Evolutionary conservation across 2,888 invertebrate species (phyloP), one percentile per base, ranked within the genome.

Genomic region (Coleophora deauratella): DNA sequence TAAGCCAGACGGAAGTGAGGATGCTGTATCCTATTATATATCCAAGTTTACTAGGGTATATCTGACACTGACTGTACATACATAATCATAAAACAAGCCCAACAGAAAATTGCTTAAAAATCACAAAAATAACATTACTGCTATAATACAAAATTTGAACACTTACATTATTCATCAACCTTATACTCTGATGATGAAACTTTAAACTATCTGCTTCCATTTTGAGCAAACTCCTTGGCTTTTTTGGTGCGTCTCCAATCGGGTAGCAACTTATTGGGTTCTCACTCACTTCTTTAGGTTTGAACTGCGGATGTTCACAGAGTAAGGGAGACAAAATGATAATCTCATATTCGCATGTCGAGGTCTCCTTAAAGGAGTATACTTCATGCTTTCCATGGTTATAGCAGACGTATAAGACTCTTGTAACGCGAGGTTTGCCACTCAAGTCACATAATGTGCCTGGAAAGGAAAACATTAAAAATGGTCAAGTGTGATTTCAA

Each of bases 271-370:
- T 91, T 21, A 96, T 94, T 14, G 88, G 79, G 56, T 93, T 91
- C 66, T 95, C 94, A 11, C 90, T 92, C 2, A 91, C 89, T 54
- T 93, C 93, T 61, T 91, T 90, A 0, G 93, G 91, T 57, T 91
- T 92, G 63, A 94, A 99, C 46, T 91, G 90, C 0, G 98, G 97
- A 85, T 98, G 98, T 30, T 88, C 86, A 64, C 99, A 99, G 1
- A 99, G 85, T 9, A 92, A 75, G 0, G 95, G 92, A 0, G 98
- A 95, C 14, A 98, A 84, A 10, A 99, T 93, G 10, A 98, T 90
- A 7, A 89, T 92, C 76, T 98, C 98, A 68, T 99, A 99, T 71
- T 96, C 94, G 66, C 99, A 99, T 0, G 95, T 96, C 0, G 96
- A 93, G 0, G 92, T 94, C 74, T 98, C 98, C 64, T 97, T 97